Base-by-base conservation (phyloP, 2,113 vertebrate species). In the Patagioenas fasciata region DNA sequence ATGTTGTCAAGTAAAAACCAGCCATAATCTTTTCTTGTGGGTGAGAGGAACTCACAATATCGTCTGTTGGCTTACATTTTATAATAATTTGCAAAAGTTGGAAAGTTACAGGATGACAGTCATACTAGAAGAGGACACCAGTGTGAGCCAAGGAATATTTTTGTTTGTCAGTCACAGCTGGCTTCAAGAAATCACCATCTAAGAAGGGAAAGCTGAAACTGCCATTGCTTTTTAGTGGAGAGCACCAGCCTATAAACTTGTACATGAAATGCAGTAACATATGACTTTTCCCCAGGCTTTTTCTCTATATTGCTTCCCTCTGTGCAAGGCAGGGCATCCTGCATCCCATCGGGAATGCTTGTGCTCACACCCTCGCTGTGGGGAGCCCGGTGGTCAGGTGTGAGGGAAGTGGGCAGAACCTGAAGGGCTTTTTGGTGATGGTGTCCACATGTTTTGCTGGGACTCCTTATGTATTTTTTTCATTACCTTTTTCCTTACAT, bases 281-380 rank as follows among this genome's bases (percentile, higher is more conserved):
- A 34, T 62, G 72, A 23, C 31, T 66, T 57, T 53, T 71, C 31
- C 47, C 10, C 14, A 23, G 26, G 23, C 20, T 85, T 65, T 75
- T 73, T 51, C 10, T 29, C 31, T 67, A 0, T 21, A 9, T 44
- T 47, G 29, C 40, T 80, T 91, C 64, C 10, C 50, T 26, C 38
- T 67, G 62, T 47, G 62, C 48, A 48, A 57, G 13, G 38, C 5
- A 1, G 34, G n/a, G 16, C 1, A 5, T 50, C n/a, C 57, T 32
- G 26, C 6, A 40, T 62, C 42, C 66, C 0, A 0, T 16, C 1
- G 2, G 57, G 26, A 23, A 4, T 40, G 13, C 38, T 42, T 40
- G 10, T 0, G 2, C 17, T 48, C 32, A 44, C 47, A 15, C 0
- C 0, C 18, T 62, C 2, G 1, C 42, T 15, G 11, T 29, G 42